Evolutionary conservation across 2,113 vertebrate species (phyloP).

Genomic region (Casuarius casuarius): DNA sequence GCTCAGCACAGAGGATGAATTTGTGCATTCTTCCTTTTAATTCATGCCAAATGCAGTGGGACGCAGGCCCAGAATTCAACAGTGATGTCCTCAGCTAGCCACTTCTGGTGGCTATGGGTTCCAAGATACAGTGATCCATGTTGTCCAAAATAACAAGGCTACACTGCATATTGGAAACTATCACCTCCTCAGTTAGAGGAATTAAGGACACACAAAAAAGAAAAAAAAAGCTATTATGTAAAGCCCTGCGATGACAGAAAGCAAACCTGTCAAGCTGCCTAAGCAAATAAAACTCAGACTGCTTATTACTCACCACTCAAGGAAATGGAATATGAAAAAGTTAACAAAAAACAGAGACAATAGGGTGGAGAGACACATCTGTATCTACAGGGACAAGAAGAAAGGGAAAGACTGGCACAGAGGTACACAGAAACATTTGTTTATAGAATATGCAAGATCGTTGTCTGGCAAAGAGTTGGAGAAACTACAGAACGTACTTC

Average conservation of each 20-base stretch:
- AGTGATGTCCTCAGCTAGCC: accelerated
- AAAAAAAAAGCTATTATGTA: not conserved
- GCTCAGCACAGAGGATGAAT: not conserved
- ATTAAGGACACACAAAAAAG: not conserved
- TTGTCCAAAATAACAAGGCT: not conserved
- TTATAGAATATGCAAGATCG: not conserved
- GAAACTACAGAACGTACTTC: not conserved
- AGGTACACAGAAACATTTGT: not conserved
- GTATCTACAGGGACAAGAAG: not conserved
- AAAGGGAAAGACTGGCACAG: not conserved
- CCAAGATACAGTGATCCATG: not conserved
- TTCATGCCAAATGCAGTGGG: not conserved
- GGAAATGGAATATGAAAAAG: not conserved
- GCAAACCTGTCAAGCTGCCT: not conserved
- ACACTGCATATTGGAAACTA: not conserved
- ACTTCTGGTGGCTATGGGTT: not conserved
- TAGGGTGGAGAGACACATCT: not conserved
- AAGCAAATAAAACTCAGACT: not conserved
- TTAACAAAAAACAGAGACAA: not conserved
- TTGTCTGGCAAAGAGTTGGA: not conserved
- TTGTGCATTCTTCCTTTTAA: not conserved
- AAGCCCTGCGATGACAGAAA: not conserved
- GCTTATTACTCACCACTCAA: not conserved
- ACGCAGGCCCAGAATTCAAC: not conserved
- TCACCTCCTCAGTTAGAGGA: not conserved